Evolutionary conservation across 2,888 invertebrate genomes (phyloP).

Genomic region (Drosophila ezoana): DNA sequence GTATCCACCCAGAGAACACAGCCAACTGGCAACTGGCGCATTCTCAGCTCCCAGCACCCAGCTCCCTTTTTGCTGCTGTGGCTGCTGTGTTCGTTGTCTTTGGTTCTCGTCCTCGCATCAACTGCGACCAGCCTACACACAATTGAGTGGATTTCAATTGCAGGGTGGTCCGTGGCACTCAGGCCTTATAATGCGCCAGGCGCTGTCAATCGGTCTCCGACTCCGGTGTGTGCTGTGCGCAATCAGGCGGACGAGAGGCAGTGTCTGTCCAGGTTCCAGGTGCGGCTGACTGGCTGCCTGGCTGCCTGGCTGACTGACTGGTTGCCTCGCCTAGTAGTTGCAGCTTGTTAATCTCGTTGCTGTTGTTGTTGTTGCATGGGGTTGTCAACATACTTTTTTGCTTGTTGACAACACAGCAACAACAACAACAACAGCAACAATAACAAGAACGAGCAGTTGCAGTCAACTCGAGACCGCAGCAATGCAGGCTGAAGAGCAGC

Average conservation of each 20-base stretch:
- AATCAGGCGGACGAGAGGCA: constrained; percentile 56
- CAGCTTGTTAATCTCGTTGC: constrained; percentile 67
- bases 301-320: constrained; percentile 50
- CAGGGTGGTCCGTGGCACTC: constrained; percentile 74
- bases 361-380: constrained; percentile 49
- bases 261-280: constrained; percentile 53
- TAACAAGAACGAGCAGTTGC: constrained; percentile 40
- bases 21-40: constrained; percentile 18
- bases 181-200: constrained; percentile 74
- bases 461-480: constrained; percentile 67
- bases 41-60: constrained; percentile 16
- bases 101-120: constrained; percentile 23
- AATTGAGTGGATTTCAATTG: constrained; percentile 77
- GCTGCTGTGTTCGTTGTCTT: constrained; percentile 12
- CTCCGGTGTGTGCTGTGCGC: constrained; percentile 46
- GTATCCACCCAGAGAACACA: constrained; percentile 33
- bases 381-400: constrained; percentile 81
- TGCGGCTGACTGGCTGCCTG: constrained; percentile 50
- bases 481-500: constrained; percentile 68
- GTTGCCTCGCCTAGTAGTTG: constrained; percentile 69
- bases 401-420: constrained; percentile 77
- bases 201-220: constrained; percentile 67
- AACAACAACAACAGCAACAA: constrained; percentile 32
- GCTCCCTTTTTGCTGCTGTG: constrained; percentile 48
- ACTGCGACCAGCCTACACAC: constrained; percentile 62